Evolutionary conservation across 2,888 invertebrate genomes (phyloP).

Genomic region (Harmothoe impar): DNA sequence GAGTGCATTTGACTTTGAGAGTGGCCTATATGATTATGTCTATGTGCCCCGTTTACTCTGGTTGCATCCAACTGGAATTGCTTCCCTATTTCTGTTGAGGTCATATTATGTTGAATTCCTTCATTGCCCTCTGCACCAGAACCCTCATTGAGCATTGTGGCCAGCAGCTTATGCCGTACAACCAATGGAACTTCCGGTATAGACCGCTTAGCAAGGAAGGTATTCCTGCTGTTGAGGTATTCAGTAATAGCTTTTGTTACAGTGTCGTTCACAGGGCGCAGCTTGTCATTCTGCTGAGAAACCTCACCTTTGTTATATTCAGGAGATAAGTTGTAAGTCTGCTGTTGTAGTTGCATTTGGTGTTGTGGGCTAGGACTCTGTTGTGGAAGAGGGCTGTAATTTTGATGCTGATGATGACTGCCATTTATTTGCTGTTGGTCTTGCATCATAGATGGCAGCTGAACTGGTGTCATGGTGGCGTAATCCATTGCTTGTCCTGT

Average conservation of each 20-base stretch:
- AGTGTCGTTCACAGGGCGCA: not conserved
- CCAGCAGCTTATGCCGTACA: slow-evolving; percentile 37
- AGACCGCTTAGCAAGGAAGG: not conserved
- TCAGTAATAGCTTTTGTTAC: slow-evolving; percentile 25
- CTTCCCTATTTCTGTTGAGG: too few relatives aligned
- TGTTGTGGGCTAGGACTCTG: not conserved
- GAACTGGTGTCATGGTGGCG: not conserved
- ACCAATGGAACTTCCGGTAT: slow-evolving; percentile 51
- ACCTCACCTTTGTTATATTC: not conserved
- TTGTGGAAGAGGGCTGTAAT: not conserved
- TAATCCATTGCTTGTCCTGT: not conserved
- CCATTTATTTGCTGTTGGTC: not conserved
- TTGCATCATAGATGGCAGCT: slow-evolving; percentile 13
- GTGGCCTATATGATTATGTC: too few relatives aligned
- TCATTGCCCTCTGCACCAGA: not conserved
- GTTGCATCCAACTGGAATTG: too few relatives aligned
- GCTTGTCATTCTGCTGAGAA: not conserved
- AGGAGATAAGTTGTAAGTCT: not conserved
- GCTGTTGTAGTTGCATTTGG: not conserved
- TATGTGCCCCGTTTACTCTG: too few relatives aligned
- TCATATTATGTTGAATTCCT: not conserved
- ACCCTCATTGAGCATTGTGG: slow-evolving; percentile 3
- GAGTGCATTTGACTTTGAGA: not conserved
- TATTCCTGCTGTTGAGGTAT: slow-evolving; percentile 26
- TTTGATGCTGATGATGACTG: not conserved